Conservation (phyloP, 2,797 vertebrate species). For the Sebastes jordani region DNA sequence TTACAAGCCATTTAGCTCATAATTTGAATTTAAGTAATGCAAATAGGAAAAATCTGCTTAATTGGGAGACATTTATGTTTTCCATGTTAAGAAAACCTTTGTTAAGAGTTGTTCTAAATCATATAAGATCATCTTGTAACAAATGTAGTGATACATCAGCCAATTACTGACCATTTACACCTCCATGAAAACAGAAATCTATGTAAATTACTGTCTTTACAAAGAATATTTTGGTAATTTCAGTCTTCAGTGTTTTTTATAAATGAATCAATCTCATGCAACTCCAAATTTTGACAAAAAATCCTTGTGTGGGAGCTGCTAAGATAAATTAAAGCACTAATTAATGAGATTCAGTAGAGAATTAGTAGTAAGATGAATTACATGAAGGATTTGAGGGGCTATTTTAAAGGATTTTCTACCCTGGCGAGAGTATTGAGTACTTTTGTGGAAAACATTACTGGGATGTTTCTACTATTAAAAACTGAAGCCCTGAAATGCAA, state of each 20-base stretch:
- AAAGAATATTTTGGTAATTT: background rate
- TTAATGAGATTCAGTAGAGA: background rate
- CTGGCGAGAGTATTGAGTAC: background rate
- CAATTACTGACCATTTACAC: background rate
- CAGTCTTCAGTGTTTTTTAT: background rate
- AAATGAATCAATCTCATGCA: background rate
- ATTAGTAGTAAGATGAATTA: background rate
- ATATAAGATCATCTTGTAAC: background rate
- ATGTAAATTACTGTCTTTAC: background rate
- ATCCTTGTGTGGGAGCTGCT: background rate
- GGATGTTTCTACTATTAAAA: background rate
- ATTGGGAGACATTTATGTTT: background rate
- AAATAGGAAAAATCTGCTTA: slow-evolving; percentile 19
- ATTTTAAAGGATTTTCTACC: background rate
- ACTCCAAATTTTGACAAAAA: background rate
- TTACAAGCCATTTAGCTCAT: background rate
- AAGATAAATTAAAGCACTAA: background rate
- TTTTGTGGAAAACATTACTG: background rate
- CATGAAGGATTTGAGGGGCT: background rate
- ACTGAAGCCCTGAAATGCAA: too few species aligned
- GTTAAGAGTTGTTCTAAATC: background rate
- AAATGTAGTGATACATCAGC: background rate
- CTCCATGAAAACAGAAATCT: background rate
- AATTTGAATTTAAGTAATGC: background rate
- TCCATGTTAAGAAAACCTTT: background rate